phyloP scores from a whole-genome alignment of 2,888 invertebrate genomes.

The Liposcelis brunnea region DNA sequence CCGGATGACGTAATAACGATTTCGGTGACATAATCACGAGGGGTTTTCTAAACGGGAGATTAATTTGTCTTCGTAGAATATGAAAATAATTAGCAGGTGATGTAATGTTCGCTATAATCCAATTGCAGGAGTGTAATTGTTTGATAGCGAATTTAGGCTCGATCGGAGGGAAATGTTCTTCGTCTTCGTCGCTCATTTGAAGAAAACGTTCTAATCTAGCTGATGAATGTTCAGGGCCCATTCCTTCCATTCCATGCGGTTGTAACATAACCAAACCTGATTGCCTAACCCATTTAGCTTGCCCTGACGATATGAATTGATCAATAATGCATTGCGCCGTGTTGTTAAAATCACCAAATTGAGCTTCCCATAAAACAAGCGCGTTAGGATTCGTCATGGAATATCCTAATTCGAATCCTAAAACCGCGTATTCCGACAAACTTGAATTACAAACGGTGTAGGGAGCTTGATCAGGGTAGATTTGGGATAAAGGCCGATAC shows the following conservation, averaged over 20 bases:
- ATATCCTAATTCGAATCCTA: constrained; percentile 69
- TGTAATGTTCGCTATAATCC: constrained; percentile 52
- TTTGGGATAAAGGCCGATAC: constrained; percentile 43
- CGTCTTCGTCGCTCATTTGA: constrained; percentile 48
- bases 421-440: constrained; percentile 52
- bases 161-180: constrained; percentile 17
- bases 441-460: constrained; percentile 71
- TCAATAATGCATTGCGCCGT: constrained; percentile 51
- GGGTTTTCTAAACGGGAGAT: constrained; percentile 63
- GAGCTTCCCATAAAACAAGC: constrained; percentile 67
- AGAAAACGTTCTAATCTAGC: constrained; percentile 50
- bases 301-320: constrained; percentile 44
- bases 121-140: constrained; percentile 55
- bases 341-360: constrained; percentile 75
- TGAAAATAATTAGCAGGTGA: constrained; percentile 67
- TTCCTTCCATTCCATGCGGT: constrained; percentile 64
- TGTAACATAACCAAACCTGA: constrained; percentile 59
- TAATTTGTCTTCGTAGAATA: constrained; percentile 53
- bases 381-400: constrained; percentile 57
- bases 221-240: constrained; percentile 54
- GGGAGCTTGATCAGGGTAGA: constrained; percentile 53
- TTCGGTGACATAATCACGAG: constrained; percentile 63
- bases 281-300: constrained; percentile 70
- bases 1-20: constrained; percentile 55
- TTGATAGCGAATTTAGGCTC: constrained; percentile 40